Conservation (phyloP, 1,140 invertebrate genomes). For the Hermetia illucens region DNA sequence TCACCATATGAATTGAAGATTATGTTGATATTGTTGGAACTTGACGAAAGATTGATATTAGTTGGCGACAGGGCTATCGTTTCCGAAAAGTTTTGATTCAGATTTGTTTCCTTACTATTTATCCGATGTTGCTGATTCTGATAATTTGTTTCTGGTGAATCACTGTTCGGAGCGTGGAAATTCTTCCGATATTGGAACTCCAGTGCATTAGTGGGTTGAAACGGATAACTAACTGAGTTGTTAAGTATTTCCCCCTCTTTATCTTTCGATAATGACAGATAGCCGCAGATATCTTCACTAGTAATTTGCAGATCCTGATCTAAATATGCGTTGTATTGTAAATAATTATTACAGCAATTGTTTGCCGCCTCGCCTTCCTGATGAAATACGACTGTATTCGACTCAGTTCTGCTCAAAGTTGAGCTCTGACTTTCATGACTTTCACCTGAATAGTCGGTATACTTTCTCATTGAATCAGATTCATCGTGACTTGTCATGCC, state of each 20-base stretch:
- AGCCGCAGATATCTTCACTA: slow-evolving; percentile 28
- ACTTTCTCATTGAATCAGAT: too few species aligned
- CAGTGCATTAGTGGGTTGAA: slow-evolving; percentile 25
- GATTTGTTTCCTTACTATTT: slow-evolving; percentile 24
- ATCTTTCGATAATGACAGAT: slow-evolving; percentile 24
- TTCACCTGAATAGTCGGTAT: too few species aligned
- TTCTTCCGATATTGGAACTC: slow-evolving; percentile 30
- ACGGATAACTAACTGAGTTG: slow-evolving; percentile 28
- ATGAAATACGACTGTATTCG: slow-evolving; percentile 22
- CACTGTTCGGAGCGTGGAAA: slow-evolving; percentile 18
- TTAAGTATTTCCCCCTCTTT: slow-evolving; percentile 20
- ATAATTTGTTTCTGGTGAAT: slow-evolving; percentile 7
- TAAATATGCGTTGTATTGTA: slow-evolving; percentile 27
- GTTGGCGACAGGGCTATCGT: slow-evolving; percentile 16
- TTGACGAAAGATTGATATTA: slow-evolving; percentile 26
- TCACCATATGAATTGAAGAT: slow-evolving; percentile 18
- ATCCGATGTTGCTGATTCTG: slow-evolving; percentile 8
- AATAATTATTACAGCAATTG: slow-evolving; percentile 25
- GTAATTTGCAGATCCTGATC: slow-evolving; percentile 29
- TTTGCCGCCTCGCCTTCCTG: slow-evolving; percentile 24
- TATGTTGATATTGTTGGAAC: slow-evolving; percentile 28
- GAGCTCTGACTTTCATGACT: too few species aligned
- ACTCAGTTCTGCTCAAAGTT: too few species aligned
- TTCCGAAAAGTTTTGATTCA: slow-evolving; percentile 18
- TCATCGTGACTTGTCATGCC: too few species aligned